phyloP scores from a whole-genome alignment of 1,140 invertebrate genomes.

The Panulirus ornatus region DNA sequence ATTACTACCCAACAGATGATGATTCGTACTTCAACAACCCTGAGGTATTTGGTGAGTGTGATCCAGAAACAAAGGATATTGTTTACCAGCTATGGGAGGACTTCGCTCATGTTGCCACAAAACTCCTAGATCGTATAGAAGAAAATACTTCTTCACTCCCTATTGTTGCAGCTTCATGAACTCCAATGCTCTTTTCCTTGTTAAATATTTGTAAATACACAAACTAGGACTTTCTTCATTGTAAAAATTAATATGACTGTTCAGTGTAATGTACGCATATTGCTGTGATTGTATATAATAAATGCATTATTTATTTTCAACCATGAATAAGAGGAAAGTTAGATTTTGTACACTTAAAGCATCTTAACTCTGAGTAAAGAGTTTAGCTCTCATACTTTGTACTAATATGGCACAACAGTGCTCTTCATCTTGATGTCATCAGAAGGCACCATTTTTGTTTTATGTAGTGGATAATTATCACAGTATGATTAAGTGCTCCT shows the following conservation, averaged over 20 bases:
- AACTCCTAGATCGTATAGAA: slow-evolving; percentile 81
- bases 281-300: no score
- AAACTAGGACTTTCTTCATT: neutral
- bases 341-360: no score
- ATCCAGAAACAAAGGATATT: slow-evolving; percentile 58
- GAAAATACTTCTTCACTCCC: slow-evolving; percentile 67
- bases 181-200: no score
- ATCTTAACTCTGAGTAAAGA: no score
- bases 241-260: neutral
- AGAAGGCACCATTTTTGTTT: no score
- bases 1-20: slow-evolving; percentile 66
- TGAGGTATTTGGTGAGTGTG: slow-evolving; percentile 58
- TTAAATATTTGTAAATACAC: neutral
- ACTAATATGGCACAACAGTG: no score
- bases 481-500: no score
- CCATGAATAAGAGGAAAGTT: no score
- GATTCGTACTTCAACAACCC: slow-evolving; percentile 74
- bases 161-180: slow-evolving; percentile 23
- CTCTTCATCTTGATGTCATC: no score
- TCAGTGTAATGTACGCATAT: neutral
- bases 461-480: no score
- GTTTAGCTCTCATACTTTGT: no score
- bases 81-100: slow-evolving; percentile 81
- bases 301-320: no score
- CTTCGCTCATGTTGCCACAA: slow-evolving; percentile 83